phyloP scores from a whole-genome alignment of 2,113 vertebrate species.

The Oryctolagus cuniculus region mOryCun1.1 NC_091449.1:11762501-11763000 shows the following conservation, averaged over 20 bases:
- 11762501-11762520: slow-evolving; percentile 16
- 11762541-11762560: slow-evolving; percentile 64
- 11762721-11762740: not conserved
- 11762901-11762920: slow-evolving; percentile 57
- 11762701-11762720: not conserved
- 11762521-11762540: not conserved
- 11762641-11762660: slow-evolving; percentile 48
- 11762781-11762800: not conserved
- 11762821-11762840: not conserved
- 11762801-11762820: not conserved
- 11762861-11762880: slow-evolving; percentile 78
- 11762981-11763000: slow-evolving; percentile 76
- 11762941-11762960: slow-evolving; percentile 82
- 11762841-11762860: not conserved
- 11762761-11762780: not conserved
- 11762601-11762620: not conserved
- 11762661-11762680: slow-evolving; percentile 84
- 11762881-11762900: slow-evolving; percentile 84
- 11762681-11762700: not conserved
- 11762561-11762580: slow-evolving; percentile 66
- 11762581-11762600: slow-evolving; percentile 53
- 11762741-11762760: not conserved
- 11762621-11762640: not conserved
- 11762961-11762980: slow-evolving; percentile 69
- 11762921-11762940: slow-evolving; percentile 45